Evolutionary conservation across 2,113 vertebrate species (phyloP).

Genomic region (Callithrix jacchus): DNA sequence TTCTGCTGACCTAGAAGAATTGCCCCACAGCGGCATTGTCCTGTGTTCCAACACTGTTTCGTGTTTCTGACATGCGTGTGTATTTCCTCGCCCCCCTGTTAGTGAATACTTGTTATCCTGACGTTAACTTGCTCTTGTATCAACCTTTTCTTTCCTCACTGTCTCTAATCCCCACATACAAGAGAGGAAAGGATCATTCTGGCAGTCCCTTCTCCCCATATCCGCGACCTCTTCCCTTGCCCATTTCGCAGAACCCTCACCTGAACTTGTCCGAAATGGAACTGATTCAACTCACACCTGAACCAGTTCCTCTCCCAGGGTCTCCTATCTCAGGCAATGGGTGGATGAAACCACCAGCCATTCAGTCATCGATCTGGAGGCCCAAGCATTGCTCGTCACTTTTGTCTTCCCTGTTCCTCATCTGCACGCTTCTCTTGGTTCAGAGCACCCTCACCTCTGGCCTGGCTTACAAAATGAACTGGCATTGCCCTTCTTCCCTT

Average conservation of each 20-base stretch:
- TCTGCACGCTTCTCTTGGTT: neutral
- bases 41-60: neutral
- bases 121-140: neutral
- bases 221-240: neutral
- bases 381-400: neutral
- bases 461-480: neutral
- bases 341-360: neutral
- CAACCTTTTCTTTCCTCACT: neutral
- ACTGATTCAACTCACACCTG: neutral
- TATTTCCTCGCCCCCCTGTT: neutral
- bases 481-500: neutral
- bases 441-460: neutral
- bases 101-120: neutral
- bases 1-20: neutral
- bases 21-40: neutral
- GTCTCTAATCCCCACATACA: neutral
- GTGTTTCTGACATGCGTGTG: neutral
- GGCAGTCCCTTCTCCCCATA: neutral
- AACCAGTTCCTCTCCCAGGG: neutral
- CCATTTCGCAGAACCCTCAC: neutral
- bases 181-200: neutral
- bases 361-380: neutral
- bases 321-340: neutral
- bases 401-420: neutral
- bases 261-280: neutral